These are phyloP conservation scores for Leptopilina syphax DNA, from an alignment of 2,888 invertebrate species.

Conservation along the genomic window DNA sequence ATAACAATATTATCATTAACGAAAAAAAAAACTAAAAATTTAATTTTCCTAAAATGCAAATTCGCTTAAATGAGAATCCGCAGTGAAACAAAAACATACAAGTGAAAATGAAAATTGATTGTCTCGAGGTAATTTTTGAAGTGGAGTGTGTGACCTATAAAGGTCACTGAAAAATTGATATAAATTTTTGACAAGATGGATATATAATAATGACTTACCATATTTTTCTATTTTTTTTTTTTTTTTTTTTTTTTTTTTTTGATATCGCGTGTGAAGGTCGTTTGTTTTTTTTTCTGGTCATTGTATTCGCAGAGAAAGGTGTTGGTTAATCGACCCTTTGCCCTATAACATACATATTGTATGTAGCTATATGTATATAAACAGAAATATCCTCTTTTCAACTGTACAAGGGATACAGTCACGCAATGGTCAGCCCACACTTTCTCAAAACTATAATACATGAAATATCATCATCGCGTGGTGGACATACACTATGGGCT, in stretches of 20 bases:
- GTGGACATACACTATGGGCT: background rate
- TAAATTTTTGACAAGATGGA: background rate
- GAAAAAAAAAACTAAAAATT: too few relatives aligned
- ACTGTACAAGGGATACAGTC: constrained; percentile 49
- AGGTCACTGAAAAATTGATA: background rate
- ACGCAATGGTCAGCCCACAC: constrained; percentile 58
- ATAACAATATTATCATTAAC: too few relatives aligned
- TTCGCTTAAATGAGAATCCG: too few relatives aligned
- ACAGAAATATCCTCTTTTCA: constrained; percentile 2
- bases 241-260: background rate
- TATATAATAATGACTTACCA: background rate
- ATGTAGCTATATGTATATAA: too few relatives aligned
- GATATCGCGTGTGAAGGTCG: constrained; percentile 60
- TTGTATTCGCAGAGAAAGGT: background rate
- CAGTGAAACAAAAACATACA: too few relatives aligned
- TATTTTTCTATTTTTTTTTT: background rate
- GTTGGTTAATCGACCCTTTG: background rate
- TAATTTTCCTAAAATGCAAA: too few relatives aligned
- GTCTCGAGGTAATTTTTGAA: too few relatives aligned
- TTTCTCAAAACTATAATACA: constrained; percentile 21
- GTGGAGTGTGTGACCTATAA: background rate
- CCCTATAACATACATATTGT: background rate
- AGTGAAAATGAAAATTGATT: too few relatives aligned
- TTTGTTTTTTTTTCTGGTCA: constrained; percentile 3
- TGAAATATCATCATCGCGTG: constrained; percentile 18